Conservation (phyloP, 2,888 invertebrate genomes). For the Achlya flavicornis region DNA sequence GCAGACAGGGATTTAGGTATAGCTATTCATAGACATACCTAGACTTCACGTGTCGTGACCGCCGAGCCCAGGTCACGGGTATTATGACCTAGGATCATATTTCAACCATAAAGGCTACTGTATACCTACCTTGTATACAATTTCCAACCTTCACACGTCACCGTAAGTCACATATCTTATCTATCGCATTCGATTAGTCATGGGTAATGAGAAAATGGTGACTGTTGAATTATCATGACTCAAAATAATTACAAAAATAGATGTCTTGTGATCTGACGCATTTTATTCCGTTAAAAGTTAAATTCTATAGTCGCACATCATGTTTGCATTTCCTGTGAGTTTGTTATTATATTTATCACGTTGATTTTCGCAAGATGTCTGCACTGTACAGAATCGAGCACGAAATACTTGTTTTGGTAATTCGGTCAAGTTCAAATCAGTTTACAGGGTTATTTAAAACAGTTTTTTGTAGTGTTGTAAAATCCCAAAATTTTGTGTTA, state of each 20-base stretch:
- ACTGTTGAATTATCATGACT: conserved; percentile 21
- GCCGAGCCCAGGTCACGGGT: not conserved
- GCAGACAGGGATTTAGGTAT: not conserved
- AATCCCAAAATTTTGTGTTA: too few relatives aligned
- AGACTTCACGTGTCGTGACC: not conserved
- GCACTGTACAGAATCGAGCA: not conserved
- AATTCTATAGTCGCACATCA: not conserved
- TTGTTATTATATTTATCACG: too few relatives aligned
- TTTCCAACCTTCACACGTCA: conserved; percentile 12
- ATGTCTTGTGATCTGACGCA: conserved; percentile 5
- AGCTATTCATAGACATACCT: not conserved
- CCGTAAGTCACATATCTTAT: conserved; percentile 14
- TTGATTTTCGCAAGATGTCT: too few relatives aligned
- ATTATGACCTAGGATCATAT: conserved; percentile 3
- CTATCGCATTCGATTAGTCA: conserved; percentile 22
- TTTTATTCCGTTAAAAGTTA: not conserved
- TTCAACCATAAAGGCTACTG: not conserved
- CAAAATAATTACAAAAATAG: conserved; percentile 15
- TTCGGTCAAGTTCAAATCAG: not conserved
- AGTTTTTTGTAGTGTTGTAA: not conserved
- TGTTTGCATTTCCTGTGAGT: not conserved
- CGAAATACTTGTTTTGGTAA: not conserved
- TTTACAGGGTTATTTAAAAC: not conserved
- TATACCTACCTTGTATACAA: not conserved
- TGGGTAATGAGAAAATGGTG: conserved; percentile 26